Base-by-base conservation (phyloP, 2,113 vertebrate species). In the Parus major region DNA sequence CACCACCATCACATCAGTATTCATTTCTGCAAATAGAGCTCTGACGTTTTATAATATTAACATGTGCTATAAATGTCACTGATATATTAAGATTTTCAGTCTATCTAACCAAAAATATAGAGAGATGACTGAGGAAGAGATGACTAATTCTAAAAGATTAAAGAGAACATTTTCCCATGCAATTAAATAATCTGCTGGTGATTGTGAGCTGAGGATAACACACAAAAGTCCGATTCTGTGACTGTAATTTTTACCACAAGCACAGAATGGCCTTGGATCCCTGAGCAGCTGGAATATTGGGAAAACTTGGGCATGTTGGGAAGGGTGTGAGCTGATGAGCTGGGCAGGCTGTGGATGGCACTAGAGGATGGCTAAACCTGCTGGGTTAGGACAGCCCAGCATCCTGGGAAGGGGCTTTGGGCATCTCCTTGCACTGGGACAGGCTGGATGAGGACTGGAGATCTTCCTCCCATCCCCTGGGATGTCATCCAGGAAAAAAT, bases 11-110 rank as follows among this genome's bases (percentile, higher is more conserved):
- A 95, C 96, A 98, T 98, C 95, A 95, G 97, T 97, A 97, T 97
- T 98, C 97, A 97, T 97, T 97, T 97, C 97, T 97, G 96, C 98
- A 98, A 98, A 98, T 98, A 98, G 97, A 97, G 92, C 79, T 57
- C 90, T 97, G 97, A 97, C 94, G 92, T 96, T 97, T 98, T 97
- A 92, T 97, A 97, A 96, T 98, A 98, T 98, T 98, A 98, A 98
- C 97, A 98, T 98, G 98, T 98, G 97, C 98, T 98, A 98, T 97
- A 98, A 98, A 98, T 98, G 98, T 98, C 98, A 98, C 94, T 97
- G 98, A 97, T 98, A 98, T 98, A 98, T 98, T 98, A 98, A 98
- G 98, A 97, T 97, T 97, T 98, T 98, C 96, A 97, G 96, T 95
- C 84, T 97, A 96, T 97, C 96, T 97, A 91, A 97, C 98, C 97